These are phyloP conservation scores for Aurelia sp. DNA, from an alignment of 30 jellyfish, hydroid and myxozoan genomes.

Conservation along the genomic window DNA sequence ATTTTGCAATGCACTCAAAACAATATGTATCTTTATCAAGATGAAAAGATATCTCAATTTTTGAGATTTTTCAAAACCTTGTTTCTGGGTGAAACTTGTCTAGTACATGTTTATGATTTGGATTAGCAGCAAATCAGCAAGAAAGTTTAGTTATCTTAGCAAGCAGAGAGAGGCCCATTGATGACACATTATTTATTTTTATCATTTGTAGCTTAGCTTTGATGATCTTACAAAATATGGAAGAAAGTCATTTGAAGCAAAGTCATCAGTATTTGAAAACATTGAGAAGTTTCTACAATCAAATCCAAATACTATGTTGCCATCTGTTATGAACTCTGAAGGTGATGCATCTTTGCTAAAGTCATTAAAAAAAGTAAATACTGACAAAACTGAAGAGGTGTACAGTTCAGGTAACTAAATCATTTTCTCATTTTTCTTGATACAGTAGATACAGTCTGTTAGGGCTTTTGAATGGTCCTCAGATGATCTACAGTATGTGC, in stretches of 20 bases:
- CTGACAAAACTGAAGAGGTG: slow-evolving; percentile 35
- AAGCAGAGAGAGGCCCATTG: neutral
- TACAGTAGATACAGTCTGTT: no score
- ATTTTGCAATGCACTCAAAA: no score
- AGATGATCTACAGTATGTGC: no score
- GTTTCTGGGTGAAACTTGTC: no score
- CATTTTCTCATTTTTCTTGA: no score
- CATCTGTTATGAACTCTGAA: slow-evolving; percentile 18
- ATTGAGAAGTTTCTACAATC: slow-evolving; percentile 22
- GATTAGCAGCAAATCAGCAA: no score
- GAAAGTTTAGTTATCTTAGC: no score
- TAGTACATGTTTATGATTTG: no score
- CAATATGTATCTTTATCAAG: no score
- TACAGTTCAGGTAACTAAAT: slow-evolving; percentile 36
- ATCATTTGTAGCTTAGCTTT: slow-evolving; percentile 40
- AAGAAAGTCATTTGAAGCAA: slow-evolving; percentile 17
- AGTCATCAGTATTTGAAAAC: slow-evolving; percentile 37
- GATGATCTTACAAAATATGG: slow-evolving; percentile 58
- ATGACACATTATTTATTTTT: neutral
- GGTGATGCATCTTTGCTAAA: slow-evolving; percentile 13
- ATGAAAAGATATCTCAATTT: no score
- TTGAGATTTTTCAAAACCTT: no score
- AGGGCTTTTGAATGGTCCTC: no score
- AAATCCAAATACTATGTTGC: slow-evolving; percentile 5
- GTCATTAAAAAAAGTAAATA: slow-evolving; percentile 2